Conservation (phyloP, 2,113 vertebrate species). For the Hypocryptadius cinnamomeus region DNA sequence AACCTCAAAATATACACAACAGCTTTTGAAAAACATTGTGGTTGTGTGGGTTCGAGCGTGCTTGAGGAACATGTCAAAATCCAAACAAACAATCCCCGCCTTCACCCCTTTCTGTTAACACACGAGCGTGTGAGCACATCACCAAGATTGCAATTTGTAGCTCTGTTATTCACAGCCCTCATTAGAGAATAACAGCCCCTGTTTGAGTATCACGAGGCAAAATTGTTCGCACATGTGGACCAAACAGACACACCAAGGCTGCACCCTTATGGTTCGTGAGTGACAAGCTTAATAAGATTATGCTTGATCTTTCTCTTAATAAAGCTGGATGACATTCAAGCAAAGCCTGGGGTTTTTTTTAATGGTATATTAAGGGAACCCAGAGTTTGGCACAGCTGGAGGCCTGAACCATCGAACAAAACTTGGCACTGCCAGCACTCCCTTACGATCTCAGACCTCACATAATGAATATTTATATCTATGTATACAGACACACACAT, state of each 20-base stretch:
- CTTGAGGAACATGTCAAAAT: slow-evolving; percentile 4
- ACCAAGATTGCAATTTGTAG: neutral
- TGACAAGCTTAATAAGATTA: slow-evolving; percentile 62
- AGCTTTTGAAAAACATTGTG: slow-evolving; percentile 13
- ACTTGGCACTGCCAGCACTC: slow-evolving; percentile 40
- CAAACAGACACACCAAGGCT: slow-evolving; percentile 21
- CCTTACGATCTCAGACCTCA: neutral
- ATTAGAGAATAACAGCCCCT: slow-evolving; percentile 38
- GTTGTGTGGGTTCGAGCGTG: neutral
- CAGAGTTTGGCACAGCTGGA: slow-evolving; percentile 48
- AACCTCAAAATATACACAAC: slow-evolving; percentile 50
- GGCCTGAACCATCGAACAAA: neutral
- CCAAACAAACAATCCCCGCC: slow-evolving; percentile 6
- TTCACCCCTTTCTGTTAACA: neutral
- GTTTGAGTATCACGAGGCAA: neutral
- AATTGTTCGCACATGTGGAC: slow-evolving; percentile 41
- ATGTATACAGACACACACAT: neutral
- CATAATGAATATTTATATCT: slow-evolving; percentile 56
- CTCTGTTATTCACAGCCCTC: neutral
- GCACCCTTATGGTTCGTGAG: slow-evolving; percentile 33
- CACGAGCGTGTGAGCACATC: neutral
- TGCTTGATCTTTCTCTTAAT: slow-evolving; percentile 50
- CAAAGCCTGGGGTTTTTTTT: slow-evolving; percentile 33
- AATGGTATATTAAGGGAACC: slow-evolving; percentile 26
- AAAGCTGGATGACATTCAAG: slow-evolving; percentile 56